These are phyloP conservation scores for Trogon melanurus DNA, from an alignment of 2,113 vertebrate genomes.

Conservation along the genomic window DNA sequence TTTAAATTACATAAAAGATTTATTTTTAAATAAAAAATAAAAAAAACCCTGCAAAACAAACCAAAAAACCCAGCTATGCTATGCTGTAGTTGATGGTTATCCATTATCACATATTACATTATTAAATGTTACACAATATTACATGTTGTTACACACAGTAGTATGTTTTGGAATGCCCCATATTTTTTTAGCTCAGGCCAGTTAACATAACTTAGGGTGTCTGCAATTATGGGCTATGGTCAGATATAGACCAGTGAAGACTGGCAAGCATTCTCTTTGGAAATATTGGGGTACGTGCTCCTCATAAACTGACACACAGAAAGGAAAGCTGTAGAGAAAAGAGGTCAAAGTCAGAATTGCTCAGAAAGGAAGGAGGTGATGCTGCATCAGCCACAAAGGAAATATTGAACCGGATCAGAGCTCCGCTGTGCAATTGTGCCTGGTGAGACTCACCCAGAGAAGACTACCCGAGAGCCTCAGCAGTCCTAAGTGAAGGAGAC, in stretches of 20 bases:
- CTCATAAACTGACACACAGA: background rate
- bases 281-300: background rate
- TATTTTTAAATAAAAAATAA: background rate
- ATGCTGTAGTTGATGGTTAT: background rate
- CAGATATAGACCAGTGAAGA: background rate
- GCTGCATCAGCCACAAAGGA: background rate
- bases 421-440: background rate
- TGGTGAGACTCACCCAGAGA: background rate
- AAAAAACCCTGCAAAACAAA: too few relatives aligned
- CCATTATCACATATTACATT: too few relatives aligned
- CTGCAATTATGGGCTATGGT: background rate
- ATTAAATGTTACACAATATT: too few relatives aligned
- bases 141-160: too few relatives aligned
- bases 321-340: background rate
- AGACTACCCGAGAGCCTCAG: background rate
- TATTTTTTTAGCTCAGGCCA: too few relatives aligned
- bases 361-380: background rate
- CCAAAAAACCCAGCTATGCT: rapidly evolving
- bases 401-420: background rate
- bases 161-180: rapidly evolving
- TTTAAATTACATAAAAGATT: background rate
- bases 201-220: rapidly evolving
- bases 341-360: background rate
- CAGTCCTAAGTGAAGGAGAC: background rate
- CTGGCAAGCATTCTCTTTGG: rapidly evolving